These are phyloP conservation scores for Pygocentrus nattereri DNA, from an alignment of 2,797 vertebrate species.

Conservation along the genomic window DNA sequence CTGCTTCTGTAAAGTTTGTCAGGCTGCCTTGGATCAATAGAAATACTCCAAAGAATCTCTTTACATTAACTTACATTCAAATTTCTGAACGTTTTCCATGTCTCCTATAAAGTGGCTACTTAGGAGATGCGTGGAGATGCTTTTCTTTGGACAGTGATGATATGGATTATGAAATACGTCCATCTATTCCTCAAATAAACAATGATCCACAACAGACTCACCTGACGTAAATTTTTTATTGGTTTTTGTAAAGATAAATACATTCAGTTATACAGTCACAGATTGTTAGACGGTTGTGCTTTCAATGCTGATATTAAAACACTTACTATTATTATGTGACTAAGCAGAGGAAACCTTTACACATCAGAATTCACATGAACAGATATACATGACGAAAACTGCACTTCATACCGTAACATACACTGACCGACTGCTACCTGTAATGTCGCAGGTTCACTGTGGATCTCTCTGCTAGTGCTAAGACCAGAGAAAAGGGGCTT, in stretches of 20 bases:
- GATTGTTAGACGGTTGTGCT: conserved; percentile 86
- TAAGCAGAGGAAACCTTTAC: conserved; percentile 76
- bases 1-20: no score
- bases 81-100: no score
- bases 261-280: conserved; percentile 85
- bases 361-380: conserved; percentile 74
- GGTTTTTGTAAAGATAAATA: conserved; percentile 84
- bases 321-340: conserved; percentile 71
- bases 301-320: conserved; percentile 82
- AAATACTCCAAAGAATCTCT: no score
- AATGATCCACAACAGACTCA: conserved; percentile 54
- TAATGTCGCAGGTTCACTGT: conserved; percentile 7
- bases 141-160: no score
- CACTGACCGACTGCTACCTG: conserved; percentile 17
- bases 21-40: no score
- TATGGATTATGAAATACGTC: background rate
- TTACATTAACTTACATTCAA: no score
- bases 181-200: conserved; percentile 42
- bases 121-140: no score
- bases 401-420: conserved; percentile 52
- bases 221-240: conserved; percentile 86
- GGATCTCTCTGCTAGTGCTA: conserved; percentile 45
- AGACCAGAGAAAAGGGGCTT: conserved; percentile 70
- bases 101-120: no score
- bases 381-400: conserved; percentile 75